Base-by-base conservation (phyloP, 2,888 invertebrate species). In the Latheticus oryzae region DNA sequence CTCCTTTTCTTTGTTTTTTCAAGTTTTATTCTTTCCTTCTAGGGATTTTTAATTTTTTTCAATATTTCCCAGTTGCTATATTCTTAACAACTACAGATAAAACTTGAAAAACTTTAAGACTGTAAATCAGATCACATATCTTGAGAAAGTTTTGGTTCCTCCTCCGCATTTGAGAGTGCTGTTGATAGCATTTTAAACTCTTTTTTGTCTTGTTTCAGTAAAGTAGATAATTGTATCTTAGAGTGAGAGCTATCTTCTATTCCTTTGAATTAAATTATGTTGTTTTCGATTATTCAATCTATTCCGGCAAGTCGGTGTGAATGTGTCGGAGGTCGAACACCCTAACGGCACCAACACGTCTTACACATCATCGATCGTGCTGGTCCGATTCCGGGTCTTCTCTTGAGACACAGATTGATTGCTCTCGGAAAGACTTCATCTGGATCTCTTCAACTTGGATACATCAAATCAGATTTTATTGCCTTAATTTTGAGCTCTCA, bases 351-450 rank as follows among this genome's bases (percentile, higher is more conserved):
- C 47, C 47, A 47, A 47, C 47, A 33, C 47, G 47, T 47, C 47
- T 35, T 35, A 23, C 21, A n/a, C 17, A 23, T 3, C 32, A 47
- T 47, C 47, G 47, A 47, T 47, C 35, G 5, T 8, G 33, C n/a
- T 8, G 45, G 45, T 32, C 45, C 28, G 28, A 19, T 30, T 16
- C 45, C 12, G 26, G 38, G 33, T 21, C 63, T 60, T 58, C 58
- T 58, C 53, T 24, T 48, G 35, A 51, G 65, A 65, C 65, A 47
- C 58, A 63, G 65, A 65, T 65, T 63, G 63, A 65, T 65, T 58
- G 57, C 55, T 26, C 33, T 53, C 40, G 58, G 60, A 65, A 62
- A 63, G 61, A 65, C 60, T 59, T 55, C 55, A 65, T 63, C 58
- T 48, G 51, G 55, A 60, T 55, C 60, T 58, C 54, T 54, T 48